A percentile compares a stretch with the other conserved stretches of the same genome.
phyloP scores from a whole-genome alignment of 2,797 vertebrate species.

The Falco peregrinus region DNA sequence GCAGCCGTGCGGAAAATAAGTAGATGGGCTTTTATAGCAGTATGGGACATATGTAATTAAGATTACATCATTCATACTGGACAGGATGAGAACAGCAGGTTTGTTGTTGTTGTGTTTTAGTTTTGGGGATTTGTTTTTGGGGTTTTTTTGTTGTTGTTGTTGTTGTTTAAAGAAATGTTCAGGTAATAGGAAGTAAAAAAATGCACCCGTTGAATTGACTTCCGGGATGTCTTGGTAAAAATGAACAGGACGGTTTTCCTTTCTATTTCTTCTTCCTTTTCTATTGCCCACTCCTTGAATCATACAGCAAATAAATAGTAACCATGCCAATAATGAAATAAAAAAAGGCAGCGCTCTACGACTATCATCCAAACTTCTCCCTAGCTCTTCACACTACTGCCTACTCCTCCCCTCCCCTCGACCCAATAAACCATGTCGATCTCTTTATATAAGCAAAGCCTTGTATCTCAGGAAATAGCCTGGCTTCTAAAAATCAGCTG shows the following conservation, averaged over 20 bases:
- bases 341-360: neutral
- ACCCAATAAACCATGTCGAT: neutral
- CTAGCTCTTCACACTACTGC: neutral
- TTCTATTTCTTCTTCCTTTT: neutral
- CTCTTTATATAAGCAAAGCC: conserved; percentile 41
- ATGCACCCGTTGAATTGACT: neutral
- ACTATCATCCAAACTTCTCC: neutral
- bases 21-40: neutral
- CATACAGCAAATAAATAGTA: neutral
- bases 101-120: too few species aligned
- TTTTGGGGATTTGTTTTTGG: too few species aligned
- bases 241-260: neutral
- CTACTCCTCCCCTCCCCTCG: neutral
- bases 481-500: conserved; percentile 32
- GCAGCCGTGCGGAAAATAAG: neutral
- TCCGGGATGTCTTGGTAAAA: neutral
- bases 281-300: neutral
- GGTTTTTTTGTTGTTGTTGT: too few species aligned
- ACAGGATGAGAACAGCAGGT: neutral
- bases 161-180: neutral
- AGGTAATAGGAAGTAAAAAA: neutral
- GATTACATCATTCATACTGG: neutral
- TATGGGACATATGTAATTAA: neutral
- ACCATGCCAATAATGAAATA: neutral
- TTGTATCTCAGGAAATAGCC: conserved; percentile 13